These are phyloP conservation scores for Loriculus beryllinus DNA, from an alignment of 2,797 vertebrate species.

Conservation along the genomic window DNA sequence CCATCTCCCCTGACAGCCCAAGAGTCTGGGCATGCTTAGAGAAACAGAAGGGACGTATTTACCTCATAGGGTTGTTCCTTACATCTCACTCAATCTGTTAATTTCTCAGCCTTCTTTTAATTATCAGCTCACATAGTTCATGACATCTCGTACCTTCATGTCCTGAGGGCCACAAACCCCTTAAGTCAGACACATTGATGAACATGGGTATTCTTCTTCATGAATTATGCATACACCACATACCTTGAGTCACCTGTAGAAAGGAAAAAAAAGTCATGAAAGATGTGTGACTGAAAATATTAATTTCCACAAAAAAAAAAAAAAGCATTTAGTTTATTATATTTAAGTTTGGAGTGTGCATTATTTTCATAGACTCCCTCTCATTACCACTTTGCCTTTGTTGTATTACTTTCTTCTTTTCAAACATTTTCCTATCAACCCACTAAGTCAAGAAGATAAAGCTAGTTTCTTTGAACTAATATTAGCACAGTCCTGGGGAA, in stretches of 20 bases:
- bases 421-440: background rate
- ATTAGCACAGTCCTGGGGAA: conserved; percentile 10
- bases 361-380: conserved; percentile 13
- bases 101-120: background rate
- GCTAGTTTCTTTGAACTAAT: conserved; percentile 34
- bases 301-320: background rate
- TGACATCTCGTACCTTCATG: background rate
- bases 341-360: background rate
- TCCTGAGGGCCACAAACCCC: background rate
- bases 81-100: background rate
- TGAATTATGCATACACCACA: background rate
- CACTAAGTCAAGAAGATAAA: conserved; percentile 1
- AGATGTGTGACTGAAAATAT: background rate
- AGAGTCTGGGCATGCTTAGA: background rate
- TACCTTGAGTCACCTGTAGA: background rate
- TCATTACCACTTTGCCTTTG: conserved; percentile 1
- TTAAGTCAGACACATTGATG: background rate
- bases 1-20: background rate
- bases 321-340: background rate
- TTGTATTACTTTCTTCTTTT: conserved; percentile 26
- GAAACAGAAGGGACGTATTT: background rate
- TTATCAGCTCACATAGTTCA: background rate
- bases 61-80: background rate
- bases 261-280: background rate
- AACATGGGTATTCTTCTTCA: background rate